Base-by-base conservation (phyloP, 1,140 invertebrate genomes). In the Eueides isabella region DNA sequence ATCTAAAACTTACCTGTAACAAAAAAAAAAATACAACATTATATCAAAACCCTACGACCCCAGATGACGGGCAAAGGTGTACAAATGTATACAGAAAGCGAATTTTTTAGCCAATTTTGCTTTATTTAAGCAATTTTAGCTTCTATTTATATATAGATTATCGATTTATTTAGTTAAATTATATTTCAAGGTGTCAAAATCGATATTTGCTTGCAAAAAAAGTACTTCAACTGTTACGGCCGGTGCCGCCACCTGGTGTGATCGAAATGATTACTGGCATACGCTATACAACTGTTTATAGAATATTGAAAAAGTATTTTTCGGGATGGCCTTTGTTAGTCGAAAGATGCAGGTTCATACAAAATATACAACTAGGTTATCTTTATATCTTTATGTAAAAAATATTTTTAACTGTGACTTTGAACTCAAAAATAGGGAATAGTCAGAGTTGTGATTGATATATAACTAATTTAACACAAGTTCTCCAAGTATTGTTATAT, bases 1-100 rank as follows among this genome's bases (percentile, higher is more conserved):
- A 23, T 55, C 7, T 55, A 23, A 28, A 70, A 75, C 75, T 76
- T 76, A 76, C 75, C 75, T 76, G 75, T 35, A 76, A 76, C 31
- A 65, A 69, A 72, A 72, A 71, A 70, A 76, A 65, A 62, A 16
- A 55, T 44, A 44, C n/a, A n/a, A 26, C 61, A 71, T 75, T 70
- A 62, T 67, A 74, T 69, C 14, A 75, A 41, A 71, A 71, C 62
- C 29, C 23, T 63, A 28, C 44, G 71, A 73, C 67, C 72, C 72
- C 72, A 74, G 72, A 64, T 74, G 72, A 19, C 48, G 14, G 65
- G 48, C 9, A 74, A 74, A 74, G 72, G 72, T 74, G 72, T 19
- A 23, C 72, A 70, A 65, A 74, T 48, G 28, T 19, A 64, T 64
- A 23, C 11, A 70, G 67, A 70, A 74, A 70, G 72, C 62, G 67